Base-by-base conservation (phyloP, 2,797 vertebrate species). In the Lophotriccus pileatus region DNA sequence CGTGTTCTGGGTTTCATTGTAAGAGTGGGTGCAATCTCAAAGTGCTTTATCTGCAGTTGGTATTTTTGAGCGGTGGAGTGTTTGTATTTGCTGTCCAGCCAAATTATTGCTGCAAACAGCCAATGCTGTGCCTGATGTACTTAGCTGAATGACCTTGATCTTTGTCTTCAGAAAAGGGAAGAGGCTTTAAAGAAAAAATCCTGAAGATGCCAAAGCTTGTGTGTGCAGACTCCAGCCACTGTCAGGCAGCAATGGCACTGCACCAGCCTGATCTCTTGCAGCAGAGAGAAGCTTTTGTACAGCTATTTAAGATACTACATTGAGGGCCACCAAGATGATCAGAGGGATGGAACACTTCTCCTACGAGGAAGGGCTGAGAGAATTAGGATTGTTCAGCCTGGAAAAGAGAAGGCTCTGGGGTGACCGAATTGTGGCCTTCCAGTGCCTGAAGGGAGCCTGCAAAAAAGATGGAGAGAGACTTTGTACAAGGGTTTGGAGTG, bases 401-500 rank as follows among this genome's bases (percentile, higher is more conserved):
- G 7, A 18, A 6, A 39, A 12, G 50, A 79, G 28, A 46, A 59
- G n/a, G 24, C 39, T 80, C 15, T 52, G 37, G 27, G 23, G 24
- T 44, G 52, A 58, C 7, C 5, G 5, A 1, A 11, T 0, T 36
- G 58, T 49, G 43, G 3, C 21, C 30, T 70, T 14, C 0, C 8
- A 36, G 27, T 1, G 24, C 52, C 44, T 52, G 28, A 10, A 37
- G 8, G 67, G 52, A 24, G 19, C 36, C 11, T 27, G 0, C 21
- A 16, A 1, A 43, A 46, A 46, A 34, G 25, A 32, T 21, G 16
- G 17, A 50, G 5, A 32, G 41, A n/a, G n/a, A n/a, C 28, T 14
- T 2, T 49, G 62, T 8, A 28, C 13, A 21, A 28, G 32, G 4
- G 27, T 2, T 8, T 69, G 25, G 27, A 89, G 41, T 3, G 49